Base-by-base conservation (phyloP, 1,140 invertebrate genomes). In the Sycophila sp. region DNA sequence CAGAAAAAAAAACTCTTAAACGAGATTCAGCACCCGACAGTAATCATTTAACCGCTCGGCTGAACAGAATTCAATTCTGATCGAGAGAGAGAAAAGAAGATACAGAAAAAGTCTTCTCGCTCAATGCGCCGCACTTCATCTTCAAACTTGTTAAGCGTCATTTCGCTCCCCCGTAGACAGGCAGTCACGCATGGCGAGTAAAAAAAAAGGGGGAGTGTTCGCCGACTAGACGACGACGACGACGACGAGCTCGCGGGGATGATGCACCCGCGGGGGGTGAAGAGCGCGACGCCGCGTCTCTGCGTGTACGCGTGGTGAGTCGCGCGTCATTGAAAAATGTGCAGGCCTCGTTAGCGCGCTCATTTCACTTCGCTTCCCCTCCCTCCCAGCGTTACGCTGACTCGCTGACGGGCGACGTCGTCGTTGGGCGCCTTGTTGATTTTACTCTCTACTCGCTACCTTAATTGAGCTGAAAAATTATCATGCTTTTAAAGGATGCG, bases 391-490 rank as follows among this genome's bases (percentile, higher is more conserved):
- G 19, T 8, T 15, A 42, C 19, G 22, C 30, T n/a, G n/a, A n/a
- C n/a, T n/a, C n/a, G n/a, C n/a, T n/a, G n/a, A n/a, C n/a, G n/a
- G n/a, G n/a, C n/a, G n/a, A n/a, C n/a, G n/a, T n/a, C n/a, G n/a
- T n/a, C n/a, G n/a, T n/a, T n/a, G n/a, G n/a, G n/a, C n/a, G n/a
- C n/a, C n/a, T n/a, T n/a, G n/a, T n/a, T n/a, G n/a, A n/a, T n/a
- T n/a, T n/a, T n/a, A n/a, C n/a, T n/a, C n/a, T n/a, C n/a, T n/a
- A n/a, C n/a, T n/a, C n/a, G n/a, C n/a, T n/a, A 8, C 32, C 40
- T 26, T 53, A 53, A 64, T 64, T 51, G 47, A 28, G 22, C 19
- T 34, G 19, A n/a, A 26, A 30, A 53, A 53, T 64, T 11, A 38
- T 53, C 34, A 0, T 1, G 19, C n/a, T 2, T 6, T 45, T 15